Evolutionary conservation across 1,140 invertebrate species (phyloP), one percentile per base, ranked within the genome.

Genomic region (Campoletis sonorensis): DNA sequence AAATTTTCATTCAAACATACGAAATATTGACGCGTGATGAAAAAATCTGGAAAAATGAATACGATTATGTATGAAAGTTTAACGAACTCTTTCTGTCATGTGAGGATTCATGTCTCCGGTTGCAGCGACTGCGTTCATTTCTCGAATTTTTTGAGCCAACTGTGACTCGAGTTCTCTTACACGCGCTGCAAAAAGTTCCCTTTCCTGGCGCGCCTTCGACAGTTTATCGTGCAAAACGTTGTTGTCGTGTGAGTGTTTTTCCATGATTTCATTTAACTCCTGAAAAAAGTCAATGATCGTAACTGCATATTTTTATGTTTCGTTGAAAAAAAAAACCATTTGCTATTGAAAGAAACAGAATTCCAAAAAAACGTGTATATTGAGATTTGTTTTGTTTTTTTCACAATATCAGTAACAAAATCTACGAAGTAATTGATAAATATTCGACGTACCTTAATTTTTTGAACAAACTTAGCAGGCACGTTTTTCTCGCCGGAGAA

Each of bases 201-300:
- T 90, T 11, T 91, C 89, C 67, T 86, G 81, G 4, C 80, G 80
- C 15, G 81, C 70, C 27, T 80, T 84, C 5, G 54, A 49, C 0
- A 90, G 26, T 80, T 90, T 90, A n/a, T 88, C 87, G 7, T 86
- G 82, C 11, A 90, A 81, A 40, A 85, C 67, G 11, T 73, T 68
- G 80, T 94, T 94, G 77, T 94, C 93, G n/a, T 89, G 85, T 0
- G 90, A 89, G 64, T 93, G 90, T 85, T 90, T 91, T 49, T 91
- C 89, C 51, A 93, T 87, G 21, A 88, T 85, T 1, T 86, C 85
- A 58, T 93, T 93, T 45, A 94, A 90, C 84, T 94, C 93, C 88
- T 92, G 54, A 8, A 26, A 76, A 82, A 54, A 21, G 86, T 78
- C 79, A 82, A 27, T 11, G 5, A 8, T 45, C 40, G 40, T 45